phyloP scores from a whole-genome alignment of 2,888 invertebrate genomes.

The Mesorhabditis belari region DNA sequence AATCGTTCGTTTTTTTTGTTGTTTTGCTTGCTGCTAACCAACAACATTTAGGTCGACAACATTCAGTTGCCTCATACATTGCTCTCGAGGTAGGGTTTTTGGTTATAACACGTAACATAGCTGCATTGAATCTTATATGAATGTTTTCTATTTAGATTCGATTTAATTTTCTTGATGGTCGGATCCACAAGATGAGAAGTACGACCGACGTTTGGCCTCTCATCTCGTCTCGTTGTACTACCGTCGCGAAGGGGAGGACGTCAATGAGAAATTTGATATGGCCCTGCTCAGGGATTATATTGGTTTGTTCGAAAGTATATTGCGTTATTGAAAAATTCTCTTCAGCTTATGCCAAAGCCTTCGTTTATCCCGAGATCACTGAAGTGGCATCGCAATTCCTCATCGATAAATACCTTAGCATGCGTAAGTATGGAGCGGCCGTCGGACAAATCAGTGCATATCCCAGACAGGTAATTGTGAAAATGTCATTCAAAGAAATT shows the following conservation, averaged over 20 bases:
- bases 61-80: conserved; percentile 91
- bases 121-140: neutral
- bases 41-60: too few species aligned
- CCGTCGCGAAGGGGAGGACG: conserved; percentile 59
- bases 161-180: conserved; percentile 90
- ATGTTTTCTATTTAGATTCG: too few species aligned
- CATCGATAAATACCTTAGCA: conserved; percentile 84
- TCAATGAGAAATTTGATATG: conserved; percentile 56
- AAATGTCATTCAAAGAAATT: too few species aligned
- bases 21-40: too few species aligned
- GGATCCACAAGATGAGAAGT: conserved; percentile 91
- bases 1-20: too few species aligned
- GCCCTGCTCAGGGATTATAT: conserved; percentile 43
- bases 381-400: conserved; percentile 84
- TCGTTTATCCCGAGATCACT: conserved; percentile 78
- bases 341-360: conserved; percentile 77
- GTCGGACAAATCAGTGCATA: conserved; percentile 94
- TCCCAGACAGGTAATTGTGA: conserved; percentile 74
- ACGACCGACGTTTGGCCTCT: conserved; percentile 80
- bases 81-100: conserved; percentile 66
- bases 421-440: conserved; percentile 75
- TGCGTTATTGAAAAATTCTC: too few species aligned
- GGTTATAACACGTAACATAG: too few species aligned
- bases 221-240: conserved; percentile 95
- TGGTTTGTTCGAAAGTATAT: too few species aligned